Conservation (phyloP, 1,140 invertebrate genomes). For the Drosophila fuyamai region DNA sequence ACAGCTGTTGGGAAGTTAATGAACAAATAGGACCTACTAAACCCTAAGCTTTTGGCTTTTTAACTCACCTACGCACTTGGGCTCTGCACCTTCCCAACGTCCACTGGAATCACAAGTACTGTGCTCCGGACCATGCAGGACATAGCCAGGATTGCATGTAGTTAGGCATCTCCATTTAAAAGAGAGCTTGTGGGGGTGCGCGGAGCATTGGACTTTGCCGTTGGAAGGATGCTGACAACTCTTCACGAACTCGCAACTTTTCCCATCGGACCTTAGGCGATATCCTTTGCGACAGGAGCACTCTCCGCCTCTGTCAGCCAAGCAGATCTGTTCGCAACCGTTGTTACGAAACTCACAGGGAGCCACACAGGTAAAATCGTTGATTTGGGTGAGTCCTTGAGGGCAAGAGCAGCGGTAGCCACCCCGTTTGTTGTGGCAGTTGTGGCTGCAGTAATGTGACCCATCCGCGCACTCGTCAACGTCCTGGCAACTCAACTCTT, state of each 20-base stretch:
- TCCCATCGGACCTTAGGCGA: conserved; percentile 62
- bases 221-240: conserved; percentile 88
- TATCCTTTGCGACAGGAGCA: conserved; percentile 86
- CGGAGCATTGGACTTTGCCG: conserved; percentile 83
- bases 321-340: conserved; percentile 86
- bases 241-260: conserved; percentile 89
- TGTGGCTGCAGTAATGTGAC: conserved; percentile 90
- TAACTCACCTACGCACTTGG: conserved; percentile 85
- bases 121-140: conserved; percentile 85
- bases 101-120: conserved; percentile 85
- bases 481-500: conserved; percentile 84
- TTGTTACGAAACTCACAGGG: conserved; percentile 86
- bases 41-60: no score
- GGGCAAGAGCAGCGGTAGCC: conserved; percentile 93
- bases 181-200: conserved; percentile 71
- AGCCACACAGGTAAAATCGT: conserved; percentile 85
- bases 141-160: conserved; percentile 85
- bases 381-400: conserved; percentile 84
- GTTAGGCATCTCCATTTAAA: conserved; percentile 87
- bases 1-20: no score
- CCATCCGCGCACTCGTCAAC: conserved; percentile 92
- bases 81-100: conserved; percentile 85
- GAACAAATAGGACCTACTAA: no score
- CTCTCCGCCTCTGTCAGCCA: conserved; percentile 54
- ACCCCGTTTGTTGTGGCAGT: conserved; percentile 93